Evolutionary conservation across 2,113 vertebrate genomes (phyloP).

Genomic region (Pomatostomus ruficeps): DNA sequence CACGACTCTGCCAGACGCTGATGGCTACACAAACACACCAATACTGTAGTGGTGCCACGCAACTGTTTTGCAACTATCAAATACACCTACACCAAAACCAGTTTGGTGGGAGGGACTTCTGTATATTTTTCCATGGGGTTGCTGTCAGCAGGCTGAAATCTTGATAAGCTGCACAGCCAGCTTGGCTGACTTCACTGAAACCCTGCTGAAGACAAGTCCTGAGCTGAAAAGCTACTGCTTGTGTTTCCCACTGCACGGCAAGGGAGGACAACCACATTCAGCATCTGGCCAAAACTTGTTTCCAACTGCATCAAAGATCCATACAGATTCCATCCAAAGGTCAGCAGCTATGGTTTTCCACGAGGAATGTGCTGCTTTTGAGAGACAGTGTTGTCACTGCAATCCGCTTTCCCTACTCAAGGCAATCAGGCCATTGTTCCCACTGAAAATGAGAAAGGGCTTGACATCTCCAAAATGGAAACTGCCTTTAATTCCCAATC

Average conservation of each 20-base stretch:
- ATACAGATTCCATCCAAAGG: neutral
- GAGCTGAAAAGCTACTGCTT: neutral
- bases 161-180: neutral
- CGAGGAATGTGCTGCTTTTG: slow-evolving; percentile 1
- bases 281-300: neutral
- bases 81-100: slow-evolving; percentile 31
- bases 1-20: neutral
- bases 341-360: neutral
- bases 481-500: neutral
- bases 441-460: neutral
- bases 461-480: neutral
- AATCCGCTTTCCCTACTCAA: neutral
- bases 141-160: slow-evolving; percentile 34
- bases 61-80: slow-evolving; percentile 24
- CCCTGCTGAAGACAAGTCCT: neutral
- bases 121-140: slow-evolving; percentile 23
- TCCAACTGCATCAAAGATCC: neutral
- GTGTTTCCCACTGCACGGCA: neutral
- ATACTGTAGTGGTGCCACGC: neutral
- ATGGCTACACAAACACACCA: neutral
- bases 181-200: slow-evolving; percentile 31
- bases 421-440: neutral
- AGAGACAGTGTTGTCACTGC: slow-evolving; percentile 10
- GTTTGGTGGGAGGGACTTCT: slow-evolving; percentile 8
- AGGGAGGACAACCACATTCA: neutral